phyloP scores from a whole-genome alignment of 1,140 invertebrate species.

The Euura saliciscinereae region DNA sequence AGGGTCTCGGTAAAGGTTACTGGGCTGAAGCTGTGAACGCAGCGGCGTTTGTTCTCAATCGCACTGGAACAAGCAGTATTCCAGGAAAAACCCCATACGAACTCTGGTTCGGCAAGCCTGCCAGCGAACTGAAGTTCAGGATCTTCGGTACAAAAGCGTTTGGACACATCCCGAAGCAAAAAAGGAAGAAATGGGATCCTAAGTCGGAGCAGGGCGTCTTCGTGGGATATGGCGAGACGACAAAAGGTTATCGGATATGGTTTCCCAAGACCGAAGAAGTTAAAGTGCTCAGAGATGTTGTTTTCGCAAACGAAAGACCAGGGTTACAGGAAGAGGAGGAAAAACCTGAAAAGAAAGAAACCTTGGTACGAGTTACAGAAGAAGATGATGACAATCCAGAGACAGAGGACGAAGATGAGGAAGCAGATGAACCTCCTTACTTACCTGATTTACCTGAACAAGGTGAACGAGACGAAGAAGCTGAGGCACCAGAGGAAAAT shows the following conservation, averaged over 20 bases:
- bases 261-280: constrained; percentile 15
- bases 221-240: constrained; percentile 23
- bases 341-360: background rate
- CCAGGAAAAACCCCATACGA: constrained; percentile 15
- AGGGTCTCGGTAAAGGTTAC: constrained; percentile 36
- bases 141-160: constrained; percentile 42
- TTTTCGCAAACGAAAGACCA: constrained; percentile 16
- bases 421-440: background rate
- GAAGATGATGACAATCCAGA: background rate
- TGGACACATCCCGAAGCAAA: constrained; percentile 40
- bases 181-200: constrained; percentile 39
- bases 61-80: constrained; percentile 17
- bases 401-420: background rate
- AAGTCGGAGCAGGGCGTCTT: constrained; percentile 27
- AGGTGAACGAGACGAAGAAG: background rate
- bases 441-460: background rate
- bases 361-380: too few species aligned
- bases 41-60: constrained; percentile 22
- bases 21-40: constrained; percentile 27
- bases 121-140: constrained; percentile 31
- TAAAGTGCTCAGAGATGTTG: constrained; percentile 19
- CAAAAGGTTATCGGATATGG: constrained; percentile 24
- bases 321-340: background rate
- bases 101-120: constrained; percentile 29
- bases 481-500: background rate